Evolutionary conservation across 2,797 vertebrate genomes (phyloP).

Genomic region (Simalia tracyae): DNA sequence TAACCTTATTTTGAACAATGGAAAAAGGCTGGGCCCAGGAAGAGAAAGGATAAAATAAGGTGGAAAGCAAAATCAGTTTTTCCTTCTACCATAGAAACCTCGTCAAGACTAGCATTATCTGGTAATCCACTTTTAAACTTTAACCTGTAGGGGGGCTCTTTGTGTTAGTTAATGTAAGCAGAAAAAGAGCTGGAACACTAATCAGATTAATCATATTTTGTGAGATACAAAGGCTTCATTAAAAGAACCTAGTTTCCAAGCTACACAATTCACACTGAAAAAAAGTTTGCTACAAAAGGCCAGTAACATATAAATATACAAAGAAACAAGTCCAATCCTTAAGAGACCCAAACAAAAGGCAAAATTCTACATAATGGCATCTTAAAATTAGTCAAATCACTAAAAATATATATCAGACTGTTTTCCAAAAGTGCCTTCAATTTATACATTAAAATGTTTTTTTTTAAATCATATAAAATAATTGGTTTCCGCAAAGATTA

Average conservation of each 20-base stretch:
- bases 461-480: fast-evolving
- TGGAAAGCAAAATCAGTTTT: slow-evolving; percentile 89
- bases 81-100: slow-evolving; percentile 89
- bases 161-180: slow-evolving; percentile 97
- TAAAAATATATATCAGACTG: neutral
- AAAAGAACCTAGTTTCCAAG: slow-evolving; percentile 86
- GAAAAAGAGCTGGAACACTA: slow-evolving; percentile 93
- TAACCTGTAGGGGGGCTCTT: slow-evolving; percentile 98
- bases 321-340: slow-evolving; percentile 58
- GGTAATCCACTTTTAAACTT: slow-evolving; percentile 99
- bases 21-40: slow-evolving; percentile 78
- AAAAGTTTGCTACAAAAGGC: slow-evolving; percentile 62
- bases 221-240: slow-evolving; percentile 87
- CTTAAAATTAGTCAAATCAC: slow-evolving; percentile 51
- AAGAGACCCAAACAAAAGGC: slow-evolving; percentile 54
- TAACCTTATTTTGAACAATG: slow-evolving; percentile 84
- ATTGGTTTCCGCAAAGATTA: neutral
- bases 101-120: slow-evolving; percentile 94
- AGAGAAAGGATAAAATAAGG: slow-evolving; percentile 88
- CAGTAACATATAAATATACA: slow-evolving; percentile 63
- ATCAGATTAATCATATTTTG: slow-evolving; percentile 99
- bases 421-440: slow-evolving; percentile 38
- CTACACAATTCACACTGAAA: slow-evolving; percentile 79
- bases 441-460: slow-evolving; percentile 48
- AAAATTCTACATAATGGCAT: slow-evolving; percentile 46